Evolutionary conservation across 2,113 vertebrate species (phyloP), one percentile per base, ranked within the genome.

Genomic region (Chaetodon trifascialis): DNA sequence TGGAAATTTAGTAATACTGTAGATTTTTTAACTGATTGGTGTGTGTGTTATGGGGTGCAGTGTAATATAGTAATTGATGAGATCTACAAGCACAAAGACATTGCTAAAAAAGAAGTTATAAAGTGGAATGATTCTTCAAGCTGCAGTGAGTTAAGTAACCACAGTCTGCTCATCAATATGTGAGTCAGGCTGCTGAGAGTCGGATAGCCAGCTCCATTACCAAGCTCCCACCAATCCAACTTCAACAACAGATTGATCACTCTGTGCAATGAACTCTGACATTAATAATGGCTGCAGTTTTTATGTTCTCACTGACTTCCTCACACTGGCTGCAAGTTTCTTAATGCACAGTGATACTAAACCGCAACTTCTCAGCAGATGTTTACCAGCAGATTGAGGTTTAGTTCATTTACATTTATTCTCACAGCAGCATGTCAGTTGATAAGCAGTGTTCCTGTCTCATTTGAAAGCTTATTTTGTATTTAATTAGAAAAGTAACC

Each of bases 241-340:
- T 58, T 65, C 75, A 79, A 17, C 73, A 90, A 86, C 83, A 86
- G 89, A 94, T 79, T 91, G 90, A 94, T 95, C 55, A 76, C 70
- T 75, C 51, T 51, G 73, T 59, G 71, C 90, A 79, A 81, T 42
- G 16, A 92, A 79, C 77, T 81, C 83, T 94, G 94, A 92, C 91
- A 90, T 90, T 92, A 95, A 88, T 92, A 88, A 94, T 94, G 90
- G 77, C 80, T 92, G 85, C 12, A 65, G 60, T 87, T 91, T 94
- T 92, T 92, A 81, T 91, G 91, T 87, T 89, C 89, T 88, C 6
- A 0, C 85, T 79, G 80, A 89, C 65, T 80, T 70, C 42, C 68
- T 64, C n/a, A 69, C n/a, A 65, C 55, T 1, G 23, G 71, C 72
- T 25, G 52, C 40, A 75, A 52, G 30, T 67, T 66, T 74, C 44